Evolutionary conservation across 2,797 vertebrate genomes (phyloP), one percentile per base, ranked within the genome.

Genomic region (Antrozous pallidus): DNA sequence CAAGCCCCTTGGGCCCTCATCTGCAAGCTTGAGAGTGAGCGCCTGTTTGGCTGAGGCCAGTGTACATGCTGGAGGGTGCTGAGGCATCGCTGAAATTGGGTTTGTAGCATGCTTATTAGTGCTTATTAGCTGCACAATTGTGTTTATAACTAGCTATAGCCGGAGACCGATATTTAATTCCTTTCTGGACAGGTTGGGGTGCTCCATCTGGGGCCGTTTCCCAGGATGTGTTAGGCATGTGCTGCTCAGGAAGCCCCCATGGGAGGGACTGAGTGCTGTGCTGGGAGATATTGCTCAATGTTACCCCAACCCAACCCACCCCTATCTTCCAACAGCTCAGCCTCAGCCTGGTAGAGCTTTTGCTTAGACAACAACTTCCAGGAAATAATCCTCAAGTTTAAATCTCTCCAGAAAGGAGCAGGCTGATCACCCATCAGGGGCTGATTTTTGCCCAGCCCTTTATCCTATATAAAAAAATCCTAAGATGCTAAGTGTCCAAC

Each of bases 21-120:
- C 99, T 99, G 97, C 42, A 51, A 0, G 51, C 2, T 13, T 77
- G 56, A 96, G 71, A 94, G 17, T 8, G 71, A 94, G 17, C 11
- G 3, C 22, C 1, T 0, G 20, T 10, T 4, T 13, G 24, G 6
- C 42, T 14, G 61, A 58, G 22, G 54, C 33, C 24, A 2, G 31
- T 0, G 3, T 11, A 26, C 1, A 10, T 33, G 36, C 61, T 31
- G 22, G 58, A 6, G 54, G 38, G 28, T 3, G 8, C 42, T 3
- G 13, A 31, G n/a, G 24, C 58, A n/a, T 47, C 24, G 36, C 24
- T 1, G 1, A 14, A 45, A 8, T 1, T 70, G 51, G n/a, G 36
- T 24, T n/a, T 42, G 51, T 11, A 58, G 38, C n/a, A 5, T 40
- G 20, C 51, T 81, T 9, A 13, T 45, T 73, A 6, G 11, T 49